phyloP scores from a whole-genome alignment of 2,797 vertebrate genomes.

The Falco peregrinus region DNA sequence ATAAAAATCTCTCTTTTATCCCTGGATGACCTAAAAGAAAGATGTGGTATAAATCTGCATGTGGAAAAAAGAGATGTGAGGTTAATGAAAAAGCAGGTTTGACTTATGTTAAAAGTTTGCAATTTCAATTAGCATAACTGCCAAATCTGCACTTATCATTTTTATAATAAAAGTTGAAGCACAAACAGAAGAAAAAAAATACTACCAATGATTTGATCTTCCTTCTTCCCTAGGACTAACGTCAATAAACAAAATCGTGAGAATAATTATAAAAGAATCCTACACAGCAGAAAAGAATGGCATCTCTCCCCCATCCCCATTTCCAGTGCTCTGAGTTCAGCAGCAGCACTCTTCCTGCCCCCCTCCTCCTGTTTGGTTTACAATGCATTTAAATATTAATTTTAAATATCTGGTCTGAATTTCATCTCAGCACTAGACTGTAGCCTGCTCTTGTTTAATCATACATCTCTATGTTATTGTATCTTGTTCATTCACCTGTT shows the following conservation, averaged over 20 bases:
- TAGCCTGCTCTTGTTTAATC: not conserved
- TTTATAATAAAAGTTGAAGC: not conserved
- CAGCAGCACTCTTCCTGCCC: not conserved
- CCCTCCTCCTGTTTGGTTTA: not conserved
- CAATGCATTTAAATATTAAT: not conserved
- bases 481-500: not conserved
- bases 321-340: not conserved
- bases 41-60: not conserved
- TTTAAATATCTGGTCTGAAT: not conserved
- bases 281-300: not conserved
- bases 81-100: not conserved
- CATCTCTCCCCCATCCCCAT: accelerated
- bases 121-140: not conserved
- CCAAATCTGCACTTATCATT: not conserved
- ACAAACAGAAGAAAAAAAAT: not conserved
- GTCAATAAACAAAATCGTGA: not conserved
- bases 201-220: not conserved
- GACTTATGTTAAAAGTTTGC: not conserved
- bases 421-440: not conserved
- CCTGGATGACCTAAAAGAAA: not conserved
- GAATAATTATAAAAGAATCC: not conserved
- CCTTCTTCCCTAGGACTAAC: not conserved
- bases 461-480: not conserved
- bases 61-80: not conserved
- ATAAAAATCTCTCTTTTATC: slow-evolving; percentile 2